Evolutionary conservation across 2,113 vertebrate species (phyloP).

Genomic region (Hypomesus transpacificus): DNA sequence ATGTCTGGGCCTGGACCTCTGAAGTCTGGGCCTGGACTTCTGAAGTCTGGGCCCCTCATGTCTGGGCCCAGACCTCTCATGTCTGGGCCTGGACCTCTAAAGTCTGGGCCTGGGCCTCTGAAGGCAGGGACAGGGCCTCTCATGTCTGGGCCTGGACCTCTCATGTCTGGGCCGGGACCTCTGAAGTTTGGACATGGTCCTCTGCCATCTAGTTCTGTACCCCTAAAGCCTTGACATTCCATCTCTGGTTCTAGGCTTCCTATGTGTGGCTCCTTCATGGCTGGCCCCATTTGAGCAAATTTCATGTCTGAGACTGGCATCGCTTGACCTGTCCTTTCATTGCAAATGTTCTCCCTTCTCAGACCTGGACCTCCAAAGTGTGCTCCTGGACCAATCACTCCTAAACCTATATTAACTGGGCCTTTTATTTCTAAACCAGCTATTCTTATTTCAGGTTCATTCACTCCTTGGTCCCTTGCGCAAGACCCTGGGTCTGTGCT

Average conservation of each 20-base stretch:
- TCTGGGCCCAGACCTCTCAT: slow-evolving; percentile 30
- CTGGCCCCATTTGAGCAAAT: too few species aligned
- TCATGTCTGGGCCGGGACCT: slow-evolving; percentile 14
- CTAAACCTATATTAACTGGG: background rate
- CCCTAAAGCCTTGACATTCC: background rate
- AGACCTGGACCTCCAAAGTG: background rate
- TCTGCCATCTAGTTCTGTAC: background rate
- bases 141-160: slow-evolving; percentile 7
- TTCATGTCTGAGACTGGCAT: too few species aligned
- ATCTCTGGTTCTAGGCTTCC: too few species aligned
- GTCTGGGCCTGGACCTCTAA: background rate
- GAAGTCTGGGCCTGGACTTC: background rate
- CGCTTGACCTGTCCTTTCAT: too few species aligned
- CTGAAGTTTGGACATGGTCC: slow-evolving; percentile 1
- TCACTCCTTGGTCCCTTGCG: background rate
- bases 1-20: background rate
- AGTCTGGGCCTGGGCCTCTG: background rate
- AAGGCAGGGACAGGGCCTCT: slow-evolving; percentile 13
- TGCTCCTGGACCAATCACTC: background rate
- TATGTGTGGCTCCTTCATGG: too few species aligned
- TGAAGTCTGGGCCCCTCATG: slow-evolving; percentile 20
- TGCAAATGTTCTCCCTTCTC: too few species aligned
- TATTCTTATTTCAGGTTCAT: background rate
- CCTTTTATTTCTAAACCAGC: background rate
- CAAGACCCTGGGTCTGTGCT: background rate